Evolutionary conservation across 1,140 invertebrate genomes (phyloP).

Genomic region (Papilio aristodemus): DNA sequence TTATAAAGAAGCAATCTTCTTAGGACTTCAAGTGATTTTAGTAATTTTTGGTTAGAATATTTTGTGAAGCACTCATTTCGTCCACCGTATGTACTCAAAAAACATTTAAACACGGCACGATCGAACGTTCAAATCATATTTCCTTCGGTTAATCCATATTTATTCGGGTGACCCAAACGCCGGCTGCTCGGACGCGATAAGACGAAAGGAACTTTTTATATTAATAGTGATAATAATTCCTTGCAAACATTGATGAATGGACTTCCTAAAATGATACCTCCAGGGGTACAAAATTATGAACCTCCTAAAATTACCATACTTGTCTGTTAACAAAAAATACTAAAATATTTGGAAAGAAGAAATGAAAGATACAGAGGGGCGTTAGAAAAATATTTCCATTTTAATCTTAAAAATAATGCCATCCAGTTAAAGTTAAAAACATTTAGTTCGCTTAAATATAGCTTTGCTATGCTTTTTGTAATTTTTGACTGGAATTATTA

Average conservation of each 20-base stretch:
- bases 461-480: background rate
- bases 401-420: no score
- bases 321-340: no score
- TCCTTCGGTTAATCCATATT: slow-evolving; percentile 53
- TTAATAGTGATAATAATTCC: slow-evolving; percentile 50
- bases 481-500: no score
- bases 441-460: slow-evolving; percentile 1
- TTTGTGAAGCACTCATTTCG: background rate
- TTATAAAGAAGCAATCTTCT: no score
- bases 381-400: no score
- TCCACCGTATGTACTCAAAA: slow-evolving; percentile 2
- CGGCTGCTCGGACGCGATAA: slow-evolving; percentile 48
- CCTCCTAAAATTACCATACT: no score
- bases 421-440: background rate
- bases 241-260: slow-evolving; percentile 39
- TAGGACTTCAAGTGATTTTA: no score
- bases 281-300: no score
- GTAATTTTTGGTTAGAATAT: background rate
- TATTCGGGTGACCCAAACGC: slow-evolving; percentile 48
- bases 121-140: slow-evolving; percentile 42
- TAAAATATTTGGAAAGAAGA: no score
- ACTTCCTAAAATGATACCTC: background rate
- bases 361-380: no score
- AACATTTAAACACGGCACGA: slow-evolving; percentile 19
- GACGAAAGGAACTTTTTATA: slow-evolving; percentile 42